Evolutionary conservation across 2,888 invertebrate genomes (phyloP).

Genomic region (Drosophila maculinotata): DNA sequence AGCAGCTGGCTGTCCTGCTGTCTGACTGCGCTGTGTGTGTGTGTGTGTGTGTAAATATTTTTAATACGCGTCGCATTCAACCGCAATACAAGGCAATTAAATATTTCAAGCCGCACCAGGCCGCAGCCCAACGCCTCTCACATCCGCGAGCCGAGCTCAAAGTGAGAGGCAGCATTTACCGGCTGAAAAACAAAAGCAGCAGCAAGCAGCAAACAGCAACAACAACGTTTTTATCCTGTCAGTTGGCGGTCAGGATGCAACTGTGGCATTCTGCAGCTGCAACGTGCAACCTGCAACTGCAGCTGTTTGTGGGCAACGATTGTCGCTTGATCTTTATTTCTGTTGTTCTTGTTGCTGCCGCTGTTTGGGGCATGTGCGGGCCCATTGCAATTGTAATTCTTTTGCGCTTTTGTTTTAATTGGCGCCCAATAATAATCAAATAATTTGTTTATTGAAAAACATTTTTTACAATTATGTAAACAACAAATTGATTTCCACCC

Average conservation of each 20-base stretch:
- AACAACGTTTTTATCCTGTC: constrained; percentile 73
- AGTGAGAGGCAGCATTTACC: constrained; percentile 56
- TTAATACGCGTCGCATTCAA: constrained; percentile 81
- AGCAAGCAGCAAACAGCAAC: constrained; percentile 12
- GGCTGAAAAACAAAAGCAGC: constrained; percentile 32
- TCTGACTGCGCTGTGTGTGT: constrained; percentile 11
- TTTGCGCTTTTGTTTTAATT: constrained; percentile 74
- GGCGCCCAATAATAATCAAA: constrained; percentile 84
- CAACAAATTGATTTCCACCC: constrained; percentile 84
- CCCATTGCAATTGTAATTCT: constrained; percentile 43
- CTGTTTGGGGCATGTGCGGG: constrained; percentile 16
- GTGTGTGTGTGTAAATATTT: constrained; percentile 65
- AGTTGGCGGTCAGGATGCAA: constrained; percentile 65
- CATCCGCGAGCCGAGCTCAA: constrained; percentile 47
- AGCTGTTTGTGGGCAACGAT: constrained; percentile 60
- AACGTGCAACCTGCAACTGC: constrained; percentile 29
- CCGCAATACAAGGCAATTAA: constrained; percentile 84
- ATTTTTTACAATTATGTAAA: constrained; percentile 83
- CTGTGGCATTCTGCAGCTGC: constrained; percentile 29
- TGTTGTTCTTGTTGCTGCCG: constrained; percentile 29
- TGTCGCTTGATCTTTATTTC: constrained; percentile 72
- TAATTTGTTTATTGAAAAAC: constrained; percentile 85
- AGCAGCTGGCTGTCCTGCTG: constrained; percentile 38
- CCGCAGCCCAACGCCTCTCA: constrained; percentile 40
- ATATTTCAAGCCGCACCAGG: constrained; percentile 75